phyloP scores from a whole-genome alignment of 2,888 invertebrate genomes.

The Lasioglossum figueresi region DNA sequence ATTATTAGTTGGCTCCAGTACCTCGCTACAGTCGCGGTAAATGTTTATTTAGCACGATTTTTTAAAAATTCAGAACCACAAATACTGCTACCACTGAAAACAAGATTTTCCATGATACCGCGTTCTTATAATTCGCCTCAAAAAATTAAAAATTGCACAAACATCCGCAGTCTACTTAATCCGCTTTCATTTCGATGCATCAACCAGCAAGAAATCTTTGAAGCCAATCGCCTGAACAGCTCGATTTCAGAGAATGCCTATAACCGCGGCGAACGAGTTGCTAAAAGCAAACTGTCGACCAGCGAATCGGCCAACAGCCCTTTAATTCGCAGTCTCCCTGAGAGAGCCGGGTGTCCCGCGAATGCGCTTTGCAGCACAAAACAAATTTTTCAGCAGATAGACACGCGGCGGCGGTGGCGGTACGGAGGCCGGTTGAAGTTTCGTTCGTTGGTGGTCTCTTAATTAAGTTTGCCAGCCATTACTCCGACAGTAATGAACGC shows the following conservation, averaged over 20 bases:
- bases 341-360: not conserved
- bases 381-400: not conserved
- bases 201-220: not conserved
- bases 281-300: not conserved
- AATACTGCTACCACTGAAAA: no score
- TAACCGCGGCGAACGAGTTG: not conserved
- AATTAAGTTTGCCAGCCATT: slow-evolving; percentile 19
- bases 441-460: not conserved
- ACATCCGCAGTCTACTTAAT: no score
- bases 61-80: no score
- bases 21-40: no score
- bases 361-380: not conserved
- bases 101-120: no score
- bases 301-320: not conserved
- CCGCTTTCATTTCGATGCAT: no score
- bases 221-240: not conserved
- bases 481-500: not conserved
- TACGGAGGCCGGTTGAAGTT: not conserved
- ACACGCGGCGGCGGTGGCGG: not conserved
- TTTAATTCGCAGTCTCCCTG: not conserved
- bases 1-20: no score
- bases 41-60: no score
- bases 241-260: not conserved
- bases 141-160: no score
- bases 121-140: no score